Conservation (phyloP, 2,113 vertebrate species). For the Xerus inauris region DNA sequence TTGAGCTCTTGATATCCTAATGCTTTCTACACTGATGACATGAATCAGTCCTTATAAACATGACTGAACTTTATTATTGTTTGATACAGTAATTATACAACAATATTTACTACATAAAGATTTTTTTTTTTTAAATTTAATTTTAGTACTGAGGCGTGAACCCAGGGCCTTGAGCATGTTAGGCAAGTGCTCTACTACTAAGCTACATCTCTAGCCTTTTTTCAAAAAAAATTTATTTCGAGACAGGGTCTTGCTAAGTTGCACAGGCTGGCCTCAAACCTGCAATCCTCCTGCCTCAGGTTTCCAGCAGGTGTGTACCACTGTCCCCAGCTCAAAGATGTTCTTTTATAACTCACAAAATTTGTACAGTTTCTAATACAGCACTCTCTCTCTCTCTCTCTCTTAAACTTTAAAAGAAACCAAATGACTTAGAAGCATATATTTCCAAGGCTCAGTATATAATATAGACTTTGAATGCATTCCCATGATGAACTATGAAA, state of each 20-base stretch:
- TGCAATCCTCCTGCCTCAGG: neutral
- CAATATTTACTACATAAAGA: neutral
- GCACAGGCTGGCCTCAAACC: neutral
- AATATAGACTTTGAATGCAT: neutral
- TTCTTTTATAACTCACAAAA: neutral
- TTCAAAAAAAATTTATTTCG: neutral
- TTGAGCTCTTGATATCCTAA: neutral
- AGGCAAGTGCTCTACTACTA: neutral
- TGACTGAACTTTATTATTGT: neutral
- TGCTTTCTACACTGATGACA: neutral
- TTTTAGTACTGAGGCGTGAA: neutral
- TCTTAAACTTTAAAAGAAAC: constrained; percentile 33
- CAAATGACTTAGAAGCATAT: neutral
- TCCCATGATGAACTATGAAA: neutral
- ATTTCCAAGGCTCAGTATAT: neutral
- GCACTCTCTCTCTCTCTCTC: neutral
- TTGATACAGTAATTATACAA: neutral
- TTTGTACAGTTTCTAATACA: neutral
- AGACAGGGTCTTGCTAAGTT: neutral
- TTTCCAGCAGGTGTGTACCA: neutral
- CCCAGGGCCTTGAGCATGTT: neutral
- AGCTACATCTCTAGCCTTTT: neutral
- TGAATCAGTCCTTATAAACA: neutral
- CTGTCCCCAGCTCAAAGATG: too few species aligned
- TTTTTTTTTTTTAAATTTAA: too few species aligned